Conservation (phyloP, 1,140 invertebrate species). For the Drosophila cardini region DNA sequence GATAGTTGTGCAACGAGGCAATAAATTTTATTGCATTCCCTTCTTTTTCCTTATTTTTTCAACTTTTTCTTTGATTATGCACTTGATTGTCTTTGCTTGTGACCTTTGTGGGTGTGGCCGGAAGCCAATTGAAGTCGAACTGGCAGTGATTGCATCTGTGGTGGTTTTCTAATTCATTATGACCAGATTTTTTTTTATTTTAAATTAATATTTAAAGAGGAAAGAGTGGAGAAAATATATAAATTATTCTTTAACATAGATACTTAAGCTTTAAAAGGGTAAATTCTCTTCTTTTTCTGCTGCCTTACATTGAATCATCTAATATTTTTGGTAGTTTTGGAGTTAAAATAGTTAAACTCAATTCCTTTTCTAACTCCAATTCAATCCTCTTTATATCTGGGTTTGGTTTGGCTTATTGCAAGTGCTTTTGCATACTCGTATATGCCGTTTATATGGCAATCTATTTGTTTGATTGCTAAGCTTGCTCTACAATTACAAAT, state of each 20-base stretch:
- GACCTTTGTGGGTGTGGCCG: not conserved
- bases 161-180: not conserved
- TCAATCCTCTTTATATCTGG: too few relatives aligned
- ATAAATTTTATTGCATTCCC: slow-evolving; percentile 57
- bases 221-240: too few relatives aligned
- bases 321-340: too few relatives aligned
- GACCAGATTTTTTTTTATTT: too few relatives aligned
- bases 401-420: not conserved
- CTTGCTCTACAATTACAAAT: slow-evolving; percentile 15
- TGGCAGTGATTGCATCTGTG: not conserved
- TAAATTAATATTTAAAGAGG: too few relatives aligned
- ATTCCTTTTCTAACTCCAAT: not conserved
- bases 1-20: slow-evolving; percentile 55
- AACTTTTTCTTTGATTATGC: slow-evolving; percentile 13
- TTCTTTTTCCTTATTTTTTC: slow-evolving; percentile 12
- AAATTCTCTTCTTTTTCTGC: too few relatives aligned
- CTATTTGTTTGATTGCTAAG: slow-evolving; percentile 3
- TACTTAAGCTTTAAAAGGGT: too few relatives aligned
- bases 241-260: too few relatives aligned
- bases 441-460: not conserved
- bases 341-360: too few relatives aligned
- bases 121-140: not conserved
- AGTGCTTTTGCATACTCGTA: slow-evolving; percentile 1
- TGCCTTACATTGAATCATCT: too few relatives aligned
- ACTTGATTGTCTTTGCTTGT: not conserved